phyloP scores from a whole-genome alignment of 2,888 invertebrate species.

The Scaptomyza caliginosa region DNA sequence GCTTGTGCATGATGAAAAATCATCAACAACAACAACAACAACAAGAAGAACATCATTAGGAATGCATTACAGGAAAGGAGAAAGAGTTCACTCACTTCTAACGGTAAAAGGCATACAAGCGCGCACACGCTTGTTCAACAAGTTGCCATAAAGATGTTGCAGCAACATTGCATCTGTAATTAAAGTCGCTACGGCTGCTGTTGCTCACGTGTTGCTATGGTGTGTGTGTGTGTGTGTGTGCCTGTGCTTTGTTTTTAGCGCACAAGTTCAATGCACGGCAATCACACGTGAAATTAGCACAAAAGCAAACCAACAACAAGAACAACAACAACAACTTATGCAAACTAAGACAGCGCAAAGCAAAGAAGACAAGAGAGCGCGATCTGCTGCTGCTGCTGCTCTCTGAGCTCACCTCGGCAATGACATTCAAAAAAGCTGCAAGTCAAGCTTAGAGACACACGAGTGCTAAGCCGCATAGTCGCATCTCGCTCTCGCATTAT shows the following conservation, averaged over 20 bases:
- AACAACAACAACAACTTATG: constrained; percentile 58
- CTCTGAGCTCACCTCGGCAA: constrained; percentile 56
- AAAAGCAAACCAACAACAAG: constrained; percentile 41
- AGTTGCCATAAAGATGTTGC: constrained; percentile 76
- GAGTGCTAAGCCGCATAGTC: constrained; percentile 15
- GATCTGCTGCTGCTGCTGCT: constrained; percentile 9
- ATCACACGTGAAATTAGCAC: constrained; percentile 75
- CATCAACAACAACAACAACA: constrained; percentile 35
- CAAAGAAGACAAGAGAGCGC: constrained; percentile 32
- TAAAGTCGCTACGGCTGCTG: constrained; percentile 43
- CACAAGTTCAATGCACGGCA: constrained; percentile 74
- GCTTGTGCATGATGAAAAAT: constrained; percentile 60
- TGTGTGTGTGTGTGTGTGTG: constrained; percentile 8
- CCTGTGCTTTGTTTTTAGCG: constrained; percentile 53
- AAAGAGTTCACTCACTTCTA: constrained; percentile 64
- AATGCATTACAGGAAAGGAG: constrained; percentile 37
- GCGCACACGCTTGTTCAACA: constrained; percentile 37
- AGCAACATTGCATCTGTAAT: constrained; percentile 71
- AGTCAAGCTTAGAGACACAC: constrained; percentile 60
- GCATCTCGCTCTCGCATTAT: constrained; percentile 20
- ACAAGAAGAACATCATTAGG: constrained; percentile 35
- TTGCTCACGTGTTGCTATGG: constrained; percentile 27
- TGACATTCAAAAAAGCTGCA: constrained; percentile 79
- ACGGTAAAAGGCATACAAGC: constrained; percentile 50
- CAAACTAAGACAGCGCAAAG: constrained; percentile 54